A percentile compares a stretch with the other conserved stretches of the same genome.
Conservation (phyloP, 2,113 vertebrate species). For the Mesocricetus auratus region DNA sequence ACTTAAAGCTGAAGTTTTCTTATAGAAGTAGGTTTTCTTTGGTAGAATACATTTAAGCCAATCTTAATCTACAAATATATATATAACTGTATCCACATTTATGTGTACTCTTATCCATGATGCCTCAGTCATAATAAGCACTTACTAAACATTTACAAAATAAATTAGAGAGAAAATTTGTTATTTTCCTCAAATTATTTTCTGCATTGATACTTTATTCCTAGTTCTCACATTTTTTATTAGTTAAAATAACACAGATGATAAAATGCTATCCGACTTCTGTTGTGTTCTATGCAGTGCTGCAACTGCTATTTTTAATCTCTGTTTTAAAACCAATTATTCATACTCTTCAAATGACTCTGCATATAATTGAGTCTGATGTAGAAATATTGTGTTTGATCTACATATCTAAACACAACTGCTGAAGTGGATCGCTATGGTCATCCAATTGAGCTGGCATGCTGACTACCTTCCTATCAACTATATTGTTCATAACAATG, state of each 20-base stretch:
- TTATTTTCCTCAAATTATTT: neutral
- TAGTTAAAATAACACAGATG: neutral
- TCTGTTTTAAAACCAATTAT: neutral
- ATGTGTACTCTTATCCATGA: neutral
- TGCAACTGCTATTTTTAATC: neutral
- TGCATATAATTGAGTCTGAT: neutral
- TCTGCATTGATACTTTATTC: neutral
- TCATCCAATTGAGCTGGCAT: neutral
- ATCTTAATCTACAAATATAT: neutral
- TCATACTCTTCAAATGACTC: neutral
- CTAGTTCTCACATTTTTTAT: neutral
- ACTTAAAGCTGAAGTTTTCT: constrained; percentile 6
- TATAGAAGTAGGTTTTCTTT: neutral
- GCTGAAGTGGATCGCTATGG: neutral
- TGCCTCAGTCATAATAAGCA: neutral
- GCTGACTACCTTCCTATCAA: neutral
- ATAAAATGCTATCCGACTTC: neutral
- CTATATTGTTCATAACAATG: neutral
- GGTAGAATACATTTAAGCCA: neutral
- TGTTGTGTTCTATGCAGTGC: neutral
- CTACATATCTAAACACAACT: neutral
- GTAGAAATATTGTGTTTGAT: neutral
- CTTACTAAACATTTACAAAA: neutral
- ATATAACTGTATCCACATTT: neutral
- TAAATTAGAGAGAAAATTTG: neutral